Evolutionary conservation across 2,113 vertebrate genomes (phyloP).

Genomic region (Choloepus hoffmanni): DNA sequence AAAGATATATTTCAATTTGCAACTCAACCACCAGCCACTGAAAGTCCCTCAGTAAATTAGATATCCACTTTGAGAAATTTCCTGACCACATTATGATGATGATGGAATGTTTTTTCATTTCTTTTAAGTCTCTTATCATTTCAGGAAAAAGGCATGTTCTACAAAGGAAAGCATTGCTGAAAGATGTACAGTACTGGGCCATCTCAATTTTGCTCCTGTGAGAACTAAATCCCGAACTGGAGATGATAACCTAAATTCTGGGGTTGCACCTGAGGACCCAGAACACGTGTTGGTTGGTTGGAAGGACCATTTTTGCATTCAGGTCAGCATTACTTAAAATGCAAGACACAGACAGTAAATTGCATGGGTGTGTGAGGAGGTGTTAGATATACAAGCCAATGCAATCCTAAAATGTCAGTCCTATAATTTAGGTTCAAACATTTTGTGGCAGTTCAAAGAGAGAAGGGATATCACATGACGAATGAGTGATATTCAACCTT

Average conservation of each 20-base stretch:
- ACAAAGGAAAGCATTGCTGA: neutral
- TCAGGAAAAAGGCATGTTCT: slow-evolving; percentile 28
- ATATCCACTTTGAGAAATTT: neutral
- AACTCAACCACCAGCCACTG: neutral
- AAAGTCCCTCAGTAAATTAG: slow-evolving; percentile 21
- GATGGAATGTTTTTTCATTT: neutral
- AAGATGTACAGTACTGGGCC: neutral
- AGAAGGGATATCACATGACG: neutral
- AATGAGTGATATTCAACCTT: neutral
- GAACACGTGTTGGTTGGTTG: neutral
- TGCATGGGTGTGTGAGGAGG: neutral
- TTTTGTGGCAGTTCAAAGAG: neutral
- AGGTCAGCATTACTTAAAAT: neutral
- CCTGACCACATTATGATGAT: neutral
- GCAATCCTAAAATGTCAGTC: neutral
- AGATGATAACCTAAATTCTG: neutral
- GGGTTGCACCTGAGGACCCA: neutral
- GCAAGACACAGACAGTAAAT: neutral
- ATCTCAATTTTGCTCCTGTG: neutral
- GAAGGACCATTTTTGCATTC: neutral
- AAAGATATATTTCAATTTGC: neutral
- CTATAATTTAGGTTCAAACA: neutral
- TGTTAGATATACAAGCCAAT: too few species aligned
- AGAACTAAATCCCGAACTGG: neutral
- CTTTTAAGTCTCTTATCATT: neutral